Evolutionary conservation across 2,113 vertebrate genomes (phyloP).

Genomic region (Perca flavescens): DNA sequence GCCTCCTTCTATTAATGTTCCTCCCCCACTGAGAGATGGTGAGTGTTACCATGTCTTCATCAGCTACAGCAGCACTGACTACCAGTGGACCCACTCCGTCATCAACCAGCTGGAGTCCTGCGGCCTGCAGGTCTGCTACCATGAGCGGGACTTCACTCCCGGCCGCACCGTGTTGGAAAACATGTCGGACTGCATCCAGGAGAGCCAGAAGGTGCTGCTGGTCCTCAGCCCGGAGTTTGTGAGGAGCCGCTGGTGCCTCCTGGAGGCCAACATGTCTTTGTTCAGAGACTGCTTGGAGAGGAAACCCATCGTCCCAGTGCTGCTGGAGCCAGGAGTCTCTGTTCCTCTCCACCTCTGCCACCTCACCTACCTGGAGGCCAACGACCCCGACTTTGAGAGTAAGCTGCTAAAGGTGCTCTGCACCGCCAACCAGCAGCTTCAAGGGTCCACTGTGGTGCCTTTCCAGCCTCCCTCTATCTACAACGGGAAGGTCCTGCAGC

Average conservation of each 20-base stretch:
- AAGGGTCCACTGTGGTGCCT: conserved; percentile 57
- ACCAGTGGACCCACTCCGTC: conserved; percentile 63
- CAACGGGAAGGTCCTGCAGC: conserved; percentile 75
- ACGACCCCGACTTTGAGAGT: conserved; percentile 54
- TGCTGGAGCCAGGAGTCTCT: conserved; percentile 68
- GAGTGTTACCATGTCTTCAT: conserved; percentile 78
- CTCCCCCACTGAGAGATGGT: conserved; percentile 45
- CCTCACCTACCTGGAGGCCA: conserved; percentile 78
- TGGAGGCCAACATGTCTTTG: conserved; percentile 79
- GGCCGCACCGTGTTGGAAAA: conserved; percentile 79
- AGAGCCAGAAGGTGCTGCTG: conserved; percentile 80
- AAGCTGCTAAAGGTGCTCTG: conserved; percentile 71
- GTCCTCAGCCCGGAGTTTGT: conserved; percentile 80
- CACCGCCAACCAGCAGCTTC: conserved; percentile 54
- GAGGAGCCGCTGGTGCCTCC: conserved; percentile 78
- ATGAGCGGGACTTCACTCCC: conserved; percentile 75
- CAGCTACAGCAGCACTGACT: conserved; percentile 75
- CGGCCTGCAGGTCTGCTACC: conserved; percentile 69
- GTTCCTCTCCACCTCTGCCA: conserved; percentile 77
- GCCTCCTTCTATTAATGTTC: conserved; percentile 1
- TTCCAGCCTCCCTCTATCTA: conserved; percentile 67
- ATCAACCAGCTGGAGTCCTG: conserved; percentile 65
- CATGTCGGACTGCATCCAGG: conserved; percentile 78
- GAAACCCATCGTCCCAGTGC: conserved; percentile 73
- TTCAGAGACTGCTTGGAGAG: conserved; percentile 75